phyloP scores from a whole-genome alignment of 2,888 invertebrate species.

The Drosophila trichaetosa region DNA sequence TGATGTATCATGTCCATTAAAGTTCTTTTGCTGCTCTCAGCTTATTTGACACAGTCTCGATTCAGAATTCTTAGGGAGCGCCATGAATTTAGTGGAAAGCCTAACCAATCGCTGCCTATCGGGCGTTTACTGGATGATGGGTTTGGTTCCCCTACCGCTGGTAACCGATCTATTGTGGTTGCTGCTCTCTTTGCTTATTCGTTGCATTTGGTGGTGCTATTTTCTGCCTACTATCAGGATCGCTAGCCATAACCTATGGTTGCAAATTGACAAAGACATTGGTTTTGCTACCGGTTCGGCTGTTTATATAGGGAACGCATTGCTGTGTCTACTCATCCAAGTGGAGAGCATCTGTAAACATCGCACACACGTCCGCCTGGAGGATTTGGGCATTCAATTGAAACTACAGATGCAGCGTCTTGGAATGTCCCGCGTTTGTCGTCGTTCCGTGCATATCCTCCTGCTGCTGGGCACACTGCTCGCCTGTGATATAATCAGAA shows the following conservation, averaged over 20 bases:
- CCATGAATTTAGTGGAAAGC: slow-evolving; percentile 54
- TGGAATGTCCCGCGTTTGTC: slow-evolving; percentile 44
- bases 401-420: slow-evolving; percentile 54
- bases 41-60: slow-evolving; percentile 14
- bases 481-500: slow-evolving; percentile 47
- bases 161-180: background rate
- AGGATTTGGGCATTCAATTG: slow-evolving; percentile 42
- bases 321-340: slow-evolving; percentile 49
- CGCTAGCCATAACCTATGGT: background rate
- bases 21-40: background rate
- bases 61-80: slow-evolving; percentile 3
- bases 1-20: slow-evolving; percentile 31
- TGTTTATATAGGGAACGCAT: slow-evolving; percentile 35
- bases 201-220: slow-evolving; percentile 50
- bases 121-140: slow-evolving; percentile 37
- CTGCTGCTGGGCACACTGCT: slow-evolving; percentile 46
- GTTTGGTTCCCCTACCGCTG: slow-evolving; percentile 53
- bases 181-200: slow-evolving; percentile 26
- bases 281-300: slow-evolving; percentile 40
- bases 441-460: slow-evolving; percentile 30
- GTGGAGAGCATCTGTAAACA: slow-evolving; percentile 56
- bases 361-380: slow-evolving; percentile 17
- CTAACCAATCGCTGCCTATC: slow-evolving; percentile 37
- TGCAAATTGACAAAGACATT: slow-evolving; percentile 5
- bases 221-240: slow-evolving; percentile 21